A percentile compares a stretch with the other conserved stretches of the same genome.
Evolutionary conservation across 2,113 vertebrate genomes (phyloP).

Genomic region (Pseudorectes ferrugineus): DNA sequence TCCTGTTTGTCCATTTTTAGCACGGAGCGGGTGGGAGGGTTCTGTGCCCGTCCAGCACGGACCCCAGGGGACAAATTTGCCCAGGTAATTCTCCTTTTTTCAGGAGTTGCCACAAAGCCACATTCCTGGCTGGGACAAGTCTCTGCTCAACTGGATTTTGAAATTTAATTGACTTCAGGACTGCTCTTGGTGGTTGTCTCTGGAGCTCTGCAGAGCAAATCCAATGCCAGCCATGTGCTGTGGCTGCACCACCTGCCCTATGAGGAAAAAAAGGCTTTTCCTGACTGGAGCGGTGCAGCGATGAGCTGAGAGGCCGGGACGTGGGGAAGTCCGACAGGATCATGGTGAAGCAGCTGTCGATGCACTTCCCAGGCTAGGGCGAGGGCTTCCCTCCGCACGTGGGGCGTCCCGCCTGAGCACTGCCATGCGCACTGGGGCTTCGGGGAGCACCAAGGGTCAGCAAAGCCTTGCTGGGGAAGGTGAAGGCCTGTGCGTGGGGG

Average conservation of each 20-base stretch:
- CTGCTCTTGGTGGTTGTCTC: background rate
- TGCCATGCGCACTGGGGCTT: rapidly evolving
- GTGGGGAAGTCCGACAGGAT: background rate
- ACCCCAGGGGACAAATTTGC: background rate
- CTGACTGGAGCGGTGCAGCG: rapidly evolving
- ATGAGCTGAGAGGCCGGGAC: background rate
- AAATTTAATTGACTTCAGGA: background rate
- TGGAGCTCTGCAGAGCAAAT: background rate
- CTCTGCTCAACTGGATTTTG: background rate
- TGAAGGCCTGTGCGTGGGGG: rapidly evolving
- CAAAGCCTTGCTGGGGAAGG: background rate
- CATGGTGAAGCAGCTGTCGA: background rate
- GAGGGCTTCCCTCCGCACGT: rapidly evolving
- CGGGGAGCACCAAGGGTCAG: background rate
- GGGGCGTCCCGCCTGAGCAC: rapidly evolving
- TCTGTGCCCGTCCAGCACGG: background rate
- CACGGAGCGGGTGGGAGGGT: background rate
- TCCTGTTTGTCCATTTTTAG: slow-evolving; percentile 2
- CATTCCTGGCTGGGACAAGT: background rate
- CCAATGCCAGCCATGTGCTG: rapidly evolving
- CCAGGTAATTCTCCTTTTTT: background rate
- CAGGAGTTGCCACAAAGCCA: rapidly evolving
- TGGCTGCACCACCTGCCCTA: rapidly evolving
- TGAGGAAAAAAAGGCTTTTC: background rate
- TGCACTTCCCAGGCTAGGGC: rapidly evolving